Evolutionary conservation across 2,797 vertebrate species (phyloP).

Genomic region (Zonotrichia albicollis): DNA sequence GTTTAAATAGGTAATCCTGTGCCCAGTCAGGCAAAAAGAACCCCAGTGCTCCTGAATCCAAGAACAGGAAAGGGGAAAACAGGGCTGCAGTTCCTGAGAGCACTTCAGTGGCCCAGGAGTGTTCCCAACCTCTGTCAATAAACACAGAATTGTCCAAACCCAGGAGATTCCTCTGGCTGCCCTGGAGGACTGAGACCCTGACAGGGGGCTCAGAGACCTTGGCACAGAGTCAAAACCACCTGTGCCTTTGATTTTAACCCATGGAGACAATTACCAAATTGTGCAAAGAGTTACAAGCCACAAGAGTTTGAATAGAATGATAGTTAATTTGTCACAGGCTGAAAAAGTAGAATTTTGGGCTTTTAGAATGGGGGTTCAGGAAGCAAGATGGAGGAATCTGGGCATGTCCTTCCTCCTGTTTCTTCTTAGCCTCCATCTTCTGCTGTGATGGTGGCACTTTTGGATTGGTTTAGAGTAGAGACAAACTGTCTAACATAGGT

Average conservation of each 20-base stretch:
- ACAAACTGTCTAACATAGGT: no score
- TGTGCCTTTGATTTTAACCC: not conserved
- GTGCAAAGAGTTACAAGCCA: no score
- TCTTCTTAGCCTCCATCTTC: no score
- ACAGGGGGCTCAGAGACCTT: not conserved
- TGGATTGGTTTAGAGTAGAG: no score
- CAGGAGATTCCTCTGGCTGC: not conserved
- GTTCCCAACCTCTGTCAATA: fast-evolving
- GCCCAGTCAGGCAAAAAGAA: not conserved
- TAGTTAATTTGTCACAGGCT: no score
- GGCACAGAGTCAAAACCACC: not conserved
- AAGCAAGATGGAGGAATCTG: no score
- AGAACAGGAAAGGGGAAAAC: not conserved
- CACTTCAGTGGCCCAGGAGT: not conserved
- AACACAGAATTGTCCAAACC: fast-evolving
- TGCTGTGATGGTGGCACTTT: no score
- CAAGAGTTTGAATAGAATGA: no score
- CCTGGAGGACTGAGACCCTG: not conserved
- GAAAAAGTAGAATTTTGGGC: no score
- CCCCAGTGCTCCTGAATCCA: not conserved
- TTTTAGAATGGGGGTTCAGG: no score
- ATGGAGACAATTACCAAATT: not conserved
- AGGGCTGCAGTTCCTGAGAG: not conserved
- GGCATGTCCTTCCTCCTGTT: no score
- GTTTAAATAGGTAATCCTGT: not conserved